Conservation (phyloP, 2,888 invertebrate species). For the Drosophila fulvimacula region DNA sequence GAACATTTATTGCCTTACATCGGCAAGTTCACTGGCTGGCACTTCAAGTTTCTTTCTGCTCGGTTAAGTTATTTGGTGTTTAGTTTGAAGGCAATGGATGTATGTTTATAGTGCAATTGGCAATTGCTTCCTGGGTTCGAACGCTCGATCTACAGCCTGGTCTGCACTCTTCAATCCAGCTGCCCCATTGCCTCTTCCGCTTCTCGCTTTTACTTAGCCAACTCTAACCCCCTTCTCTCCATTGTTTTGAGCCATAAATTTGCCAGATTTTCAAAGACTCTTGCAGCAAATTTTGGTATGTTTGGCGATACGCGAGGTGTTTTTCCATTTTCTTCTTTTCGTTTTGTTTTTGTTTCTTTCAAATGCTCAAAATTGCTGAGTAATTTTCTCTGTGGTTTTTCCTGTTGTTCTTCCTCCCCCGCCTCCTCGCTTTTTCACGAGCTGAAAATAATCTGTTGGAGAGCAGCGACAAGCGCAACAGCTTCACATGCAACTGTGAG, state of each 20-base stretch:
- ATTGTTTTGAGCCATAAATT: slow-evolving; percentile 42
- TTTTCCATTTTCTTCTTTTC: neutral
- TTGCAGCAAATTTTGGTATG: neutral
- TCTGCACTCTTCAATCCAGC: neutral
- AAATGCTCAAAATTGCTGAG: slow-evolving; percentile 52
- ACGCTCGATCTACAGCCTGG: neutral
- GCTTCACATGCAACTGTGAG: slow-evolving; percentile 74
- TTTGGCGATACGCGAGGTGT: slow-evolving; percentile 42
- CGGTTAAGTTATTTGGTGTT: slow-evolving; percentile 1
- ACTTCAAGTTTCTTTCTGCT: slow-evolving; percentile 12
- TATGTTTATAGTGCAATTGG: slow-evolving; percentile 12
- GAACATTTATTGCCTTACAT: neutral
- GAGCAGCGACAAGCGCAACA: slow-evolving; percentile 12
- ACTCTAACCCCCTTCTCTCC: neutral
- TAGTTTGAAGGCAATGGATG: slow-evolving; percentile 13
- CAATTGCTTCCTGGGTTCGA: slow-evolving; percentile 16
- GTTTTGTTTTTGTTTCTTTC: slow-evolving; percentile 3
- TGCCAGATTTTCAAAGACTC: slow-evolving; percentile 17
- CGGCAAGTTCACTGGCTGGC: neutral
- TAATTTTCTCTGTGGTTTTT: slow-evolving; percentile 50
- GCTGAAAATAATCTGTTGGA: slow-evolving; percentile 38
- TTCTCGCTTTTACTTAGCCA: neutral
- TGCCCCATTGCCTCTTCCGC: neutral
- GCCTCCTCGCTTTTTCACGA: slow-evolving; percentile 1
- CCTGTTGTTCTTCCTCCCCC: slow-evolving; percentile 4